Base-by-base conservation (phyloP, 2,113 vertebrate genomes). In the Brachyhypopomus gauderio region DNA sequence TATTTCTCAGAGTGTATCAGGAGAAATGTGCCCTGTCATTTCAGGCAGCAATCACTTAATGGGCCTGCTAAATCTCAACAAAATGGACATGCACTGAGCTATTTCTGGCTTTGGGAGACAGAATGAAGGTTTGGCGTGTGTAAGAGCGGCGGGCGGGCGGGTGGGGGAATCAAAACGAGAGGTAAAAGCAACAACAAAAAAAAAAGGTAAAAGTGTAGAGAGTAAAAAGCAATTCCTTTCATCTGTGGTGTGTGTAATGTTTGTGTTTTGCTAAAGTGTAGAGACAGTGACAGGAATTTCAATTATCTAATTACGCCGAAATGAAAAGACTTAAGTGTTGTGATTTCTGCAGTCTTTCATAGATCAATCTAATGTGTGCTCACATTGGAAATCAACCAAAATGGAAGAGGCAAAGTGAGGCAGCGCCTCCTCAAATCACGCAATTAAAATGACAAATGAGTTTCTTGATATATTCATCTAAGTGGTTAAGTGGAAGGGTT, bases 401-500 rank as follows among this genome's bases (percentile, higher is more conserved):
- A 96, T 96, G 95, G 95, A 95, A 94, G 95, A 94, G 94, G 93
- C 95, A 95, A 96, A 98, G 96, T 95, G 96, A 98, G 96, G 95
- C 94, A 95, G 95, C 96, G 96, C 95, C 92, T 95, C 93, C 94
- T 96, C 95, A 96, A 98, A 97, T 97, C 96, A 96, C 93, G 95
- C 95, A 97, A 97, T 96, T 95, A 97, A 97, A 98, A 98, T 95
- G 94, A 93, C 95, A 97, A 98, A 98, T 99, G 97, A 98, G 97
- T 98, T 98, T 98, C 96, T 97, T 95, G 95, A 98, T 98, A 98
- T 98, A 98, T 98, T 97, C 97, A 98, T 98, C 98, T 98, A 99
- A 99, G 98, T 98, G 96, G 97, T 99, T 99, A 98, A 98, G 97
- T 98, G 96, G 96, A 97, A 97, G 96, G 96, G 96, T 97, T 97